Base-by-base conservation (phyloP, 2,888 invertebrate species). In the Oscheius onirici region DNA sequence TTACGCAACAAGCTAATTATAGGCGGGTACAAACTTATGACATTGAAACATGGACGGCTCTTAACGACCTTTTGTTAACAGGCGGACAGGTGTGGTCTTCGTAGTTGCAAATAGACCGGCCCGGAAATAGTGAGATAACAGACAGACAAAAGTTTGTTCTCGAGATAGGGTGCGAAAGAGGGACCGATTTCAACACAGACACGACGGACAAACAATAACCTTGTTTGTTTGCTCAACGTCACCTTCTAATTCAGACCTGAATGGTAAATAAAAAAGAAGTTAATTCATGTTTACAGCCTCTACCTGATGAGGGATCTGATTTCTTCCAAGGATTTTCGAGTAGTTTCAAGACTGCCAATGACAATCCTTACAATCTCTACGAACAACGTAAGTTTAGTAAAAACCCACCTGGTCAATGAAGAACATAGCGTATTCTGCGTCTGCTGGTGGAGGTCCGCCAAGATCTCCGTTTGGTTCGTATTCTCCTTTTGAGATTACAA, bases 391-490 rank as follows among this genome's bases (percentile, higher is more conserved):
- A 24, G 49, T 44, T 3, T 13, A 17, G 6, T 44, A 49, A 5
- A 22, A 15, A 63, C 24, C 13, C 20, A 28, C 49, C 34, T 49
- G n/a, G 10, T 58, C 41, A 13, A 58, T 15, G 40, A 58, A 58
- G 13, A 34, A 20, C 41, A 24, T 17, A 63, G 63, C 49, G 10
- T 63, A 44, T 24, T 63, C 63, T 10, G 46, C 63, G 13, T 63
- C 63, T 20, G 58, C 58, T 41, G 22, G 34, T 8, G 34, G 5
- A 6, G 58, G 41, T 11, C 58, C 58, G 13, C 63, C 63, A 17
- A 46, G 63, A 24, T 63, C 63, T 63, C 63, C 63, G 11, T 63
- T 28, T 28, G 46, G 26, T 46, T 28, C 63, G n/a, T 63, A 63
- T 28, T 22, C 26, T 28, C 49, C 49, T 46, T 15, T 28, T 22